phyloP scores from a whole-genome alignment of 1,140 invertebrate genomes.

The Heliconius himera region DNA sequence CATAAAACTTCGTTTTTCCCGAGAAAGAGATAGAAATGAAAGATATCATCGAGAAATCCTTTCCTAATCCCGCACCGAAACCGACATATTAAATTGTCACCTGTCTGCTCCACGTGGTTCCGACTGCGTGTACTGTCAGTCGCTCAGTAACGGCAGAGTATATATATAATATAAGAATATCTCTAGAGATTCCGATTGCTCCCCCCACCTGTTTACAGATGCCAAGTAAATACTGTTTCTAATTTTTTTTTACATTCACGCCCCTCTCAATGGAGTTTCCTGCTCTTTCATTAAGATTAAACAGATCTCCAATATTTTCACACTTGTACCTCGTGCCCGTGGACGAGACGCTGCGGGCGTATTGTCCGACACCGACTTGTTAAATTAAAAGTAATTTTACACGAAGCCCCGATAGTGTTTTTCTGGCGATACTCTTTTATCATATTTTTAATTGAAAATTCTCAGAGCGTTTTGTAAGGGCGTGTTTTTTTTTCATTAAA shows the following conservation, averaged over 20 bases:
- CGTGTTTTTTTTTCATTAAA: background rate
- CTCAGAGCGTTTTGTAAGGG: background rate
- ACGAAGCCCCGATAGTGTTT: background rate
- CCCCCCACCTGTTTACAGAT: constrained; percentile 17
- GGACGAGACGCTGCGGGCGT: background rate
- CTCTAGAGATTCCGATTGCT: background rate
- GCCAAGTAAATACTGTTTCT: constrained; percentile 29
- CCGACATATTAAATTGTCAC: too few relatives aligned
- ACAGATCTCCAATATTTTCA: constrained; percentile 21
- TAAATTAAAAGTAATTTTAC: constrained; percentile 10
- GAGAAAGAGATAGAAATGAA: too few relatives aligned
- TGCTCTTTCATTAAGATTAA: constrained; percentile 32
- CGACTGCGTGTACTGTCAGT: too few relatives aligned
- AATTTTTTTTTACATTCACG: constrained; percentile 25
- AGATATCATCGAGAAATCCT: too few relatives aligned
- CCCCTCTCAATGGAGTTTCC: constrained; percentile 24
- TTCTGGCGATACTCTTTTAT: background rate
- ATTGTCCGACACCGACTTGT: background rate
- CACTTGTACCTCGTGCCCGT: constrained; percentile 5
- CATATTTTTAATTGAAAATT: constrained; percentile 10
- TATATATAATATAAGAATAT: background rate
- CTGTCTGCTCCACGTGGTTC: too few relatives aligned
- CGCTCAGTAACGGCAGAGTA: too few relatives aligned
- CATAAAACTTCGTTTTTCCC: too few relatives aligned
- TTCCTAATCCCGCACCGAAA: too few relatives aligned